A percentile compares a stretch with the other conserved stretches of the same genome.
phyloP scores from a whole-genome alignment of 2,797 vertebrate genomes.

The Chelmon rostratus region DNA sequence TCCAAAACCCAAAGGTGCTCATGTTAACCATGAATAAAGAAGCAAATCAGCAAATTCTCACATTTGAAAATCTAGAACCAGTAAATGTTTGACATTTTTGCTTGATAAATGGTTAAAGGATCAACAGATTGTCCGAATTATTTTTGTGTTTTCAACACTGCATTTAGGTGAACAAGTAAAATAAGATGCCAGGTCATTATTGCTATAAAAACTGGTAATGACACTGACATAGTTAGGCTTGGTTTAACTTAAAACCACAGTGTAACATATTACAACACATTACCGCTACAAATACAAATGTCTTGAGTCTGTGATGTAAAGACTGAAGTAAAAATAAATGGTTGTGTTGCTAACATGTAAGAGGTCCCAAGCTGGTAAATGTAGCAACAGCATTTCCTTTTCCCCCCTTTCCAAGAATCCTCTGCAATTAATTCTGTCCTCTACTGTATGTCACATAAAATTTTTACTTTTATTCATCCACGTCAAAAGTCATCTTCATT shows the following conservation, averaged over 20 bases:
- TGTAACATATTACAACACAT: not conserved
- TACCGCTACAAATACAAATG: not conserved
- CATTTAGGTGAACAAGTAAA: not conserved
- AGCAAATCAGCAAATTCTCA: not conserved
- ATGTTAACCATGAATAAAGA: not conserved
- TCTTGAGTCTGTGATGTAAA: not conserved
- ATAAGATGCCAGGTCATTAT: not conserved
- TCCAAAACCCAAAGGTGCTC: not conserved
- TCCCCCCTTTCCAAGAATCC: constrained; percentile 27
- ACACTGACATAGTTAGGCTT: too few species aligned
- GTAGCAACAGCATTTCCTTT: not conserved
- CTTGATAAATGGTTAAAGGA: too few species aligned
- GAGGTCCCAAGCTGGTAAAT: not conserved
- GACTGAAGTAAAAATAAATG: not conserved
- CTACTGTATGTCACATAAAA: constrained; percentile 58
- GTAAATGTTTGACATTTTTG: too few species aligned
- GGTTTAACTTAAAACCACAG: constrained; percentile 1
- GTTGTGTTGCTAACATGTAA: not conserved
- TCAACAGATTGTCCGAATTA: not conserved
- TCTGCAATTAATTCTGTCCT: constrained; percentile 65
- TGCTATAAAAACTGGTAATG: not conserved
- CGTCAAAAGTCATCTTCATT: constrained; percentile 70
- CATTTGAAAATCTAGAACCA: not conserved
- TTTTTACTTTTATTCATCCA: constrained; percentile 70
- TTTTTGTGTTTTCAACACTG: not conserved